Base-by-base conservation (phyloP, 2,888 invertebrate genomes). In the Phaedon cochleariae region DNA sequence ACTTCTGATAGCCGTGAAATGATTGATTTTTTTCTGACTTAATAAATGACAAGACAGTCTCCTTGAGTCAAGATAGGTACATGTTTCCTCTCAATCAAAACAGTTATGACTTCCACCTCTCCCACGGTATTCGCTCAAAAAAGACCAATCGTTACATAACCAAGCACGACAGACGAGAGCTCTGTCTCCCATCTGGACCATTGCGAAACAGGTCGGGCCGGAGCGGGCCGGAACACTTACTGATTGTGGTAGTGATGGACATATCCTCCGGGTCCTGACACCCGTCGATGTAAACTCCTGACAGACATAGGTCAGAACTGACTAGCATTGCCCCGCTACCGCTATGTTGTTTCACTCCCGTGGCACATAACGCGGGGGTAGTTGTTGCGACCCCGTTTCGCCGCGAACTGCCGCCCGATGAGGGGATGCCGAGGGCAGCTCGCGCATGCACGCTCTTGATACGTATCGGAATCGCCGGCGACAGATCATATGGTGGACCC, bases 261-360 rank as follows among this genome's bases (percentile, higher is more conserved):
- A 76, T 83, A 83, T 79, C 83, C 83, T 77, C 83, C 84, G 83
- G 84, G 83, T 80, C 84, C 84, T 79, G 84, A 84, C 75, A 84
- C 84, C 83, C 84, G 83, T 79, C 84, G 81, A 81, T 84, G 84
- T 79, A 84, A 81, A 80, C 84, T 84, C 82, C 83, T 82, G 82
- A 84, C 83, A 82, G 84, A 84, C 84, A 84, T 84, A 83, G 80
- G 83, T 82, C 81, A 75, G 79, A 76, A 76, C 78, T 80, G 79
- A 83, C 82, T 83, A 82, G 82, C 83, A 83, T 83, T 79, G 80
- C 83, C 82, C 79, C 80, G 81, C 80, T 79, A 79, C 81, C 81
- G 81, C 81, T 77, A 76, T 76, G 76, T 75, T 79, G 49, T 67
- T 48, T 76, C 81, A 81, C 81, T 77, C 79, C 79, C 81, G 70